Base-by-base conservation (phyloP, 2,113 vertebrate species). In the Catharus bicknelli region DNA sequence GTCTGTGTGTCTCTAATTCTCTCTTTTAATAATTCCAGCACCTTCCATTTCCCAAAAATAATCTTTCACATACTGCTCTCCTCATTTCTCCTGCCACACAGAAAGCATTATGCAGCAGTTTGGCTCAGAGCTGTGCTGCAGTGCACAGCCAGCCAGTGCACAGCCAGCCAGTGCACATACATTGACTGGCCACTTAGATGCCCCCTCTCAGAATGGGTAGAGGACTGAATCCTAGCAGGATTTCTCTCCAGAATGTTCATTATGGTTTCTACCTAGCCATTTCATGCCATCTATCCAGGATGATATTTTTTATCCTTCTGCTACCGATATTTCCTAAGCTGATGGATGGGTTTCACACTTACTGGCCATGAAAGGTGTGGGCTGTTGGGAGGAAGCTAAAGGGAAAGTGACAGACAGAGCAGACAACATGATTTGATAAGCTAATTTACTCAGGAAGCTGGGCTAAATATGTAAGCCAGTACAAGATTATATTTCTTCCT, bases 311-410 rank as follows among this genome's bases (percentile, higher is more conserved):
- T 63, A 54, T 88, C 64, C 23, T 90, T 80, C 76, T 90, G 53
- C 53, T 57, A 80, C 19, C 59, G 74, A 26, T 17, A 77, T 57
- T 88, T 95, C 16, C 47, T 61, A 38, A 34, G 13, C 8, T 88
- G 73, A 80, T 90, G 59, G 90, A 77, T 25, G 51, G 73, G 51
- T 95, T 94, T 86, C 86, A 95, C 91, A 95, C 72, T 72, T 96
- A 77, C 45, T 83, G 86, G 73, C 26, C 47, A 66, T 73, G 73
- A 94, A 90, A 95, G 68, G 43, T 90, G 86, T 86, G 57, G 78
- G 81, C 40, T 87, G 81, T 47, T 89, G 51, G 34, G 47, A 82
- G 26, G 47, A 93, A 94, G 58, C 42, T 88, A 69, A 73, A 88
- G 34, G 36, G 25, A 88, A 90, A 83, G 83, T 47, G 73, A 81